A percentile compares a stretch with the other conserved stretches of the same genome.
These are phyloP conservation scores for Mus caroli DNA, from an alignment of 2,797 vertebrate genomes.

Conservation along the genomic window DNA sequence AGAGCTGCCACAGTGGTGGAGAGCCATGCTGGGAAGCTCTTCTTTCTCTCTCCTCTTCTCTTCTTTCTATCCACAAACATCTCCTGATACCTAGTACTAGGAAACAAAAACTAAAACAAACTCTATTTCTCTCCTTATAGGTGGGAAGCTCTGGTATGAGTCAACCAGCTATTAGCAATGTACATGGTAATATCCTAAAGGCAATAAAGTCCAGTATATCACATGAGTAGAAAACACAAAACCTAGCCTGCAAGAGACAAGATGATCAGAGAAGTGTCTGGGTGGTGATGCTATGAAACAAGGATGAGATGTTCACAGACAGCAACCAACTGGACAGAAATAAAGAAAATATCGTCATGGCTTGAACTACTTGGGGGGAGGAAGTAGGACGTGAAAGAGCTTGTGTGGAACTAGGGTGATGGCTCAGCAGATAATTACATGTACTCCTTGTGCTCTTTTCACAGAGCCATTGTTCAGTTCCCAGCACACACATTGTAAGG, in stretches of 20 bases:
- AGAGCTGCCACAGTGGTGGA: background rate
- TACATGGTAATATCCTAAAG: background rate
- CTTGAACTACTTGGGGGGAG: background rate
- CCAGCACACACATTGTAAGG: background rate
- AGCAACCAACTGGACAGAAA: background rate
- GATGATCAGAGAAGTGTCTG: background rate
- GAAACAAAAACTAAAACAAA: background rate
- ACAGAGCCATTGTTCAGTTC: background rate
- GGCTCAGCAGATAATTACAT: background rate
- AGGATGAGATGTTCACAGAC: background rate
- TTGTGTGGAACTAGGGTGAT: background rate
- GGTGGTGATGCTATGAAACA: background rate
- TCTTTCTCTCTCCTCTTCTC: background rate
- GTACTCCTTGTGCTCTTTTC: background rate
- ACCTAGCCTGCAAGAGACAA: background rate
- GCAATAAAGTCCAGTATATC: accelerated
- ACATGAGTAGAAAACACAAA: background rate
- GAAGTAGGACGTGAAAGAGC: background rate
- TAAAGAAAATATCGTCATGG: background rate
- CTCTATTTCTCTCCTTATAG: background rate
- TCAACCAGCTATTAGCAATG: background rate
- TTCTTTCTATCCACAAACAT: background rate
- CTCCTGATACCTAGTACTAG: background rate
- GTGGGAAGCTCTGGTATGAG: background rate
- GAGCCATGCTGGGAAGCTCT: background rate